A percentile compares a stretch with the other conserved stretches of the same genome.
Conservation (phyloP, 1,140 invertebrate species). For the Cotesia vestalis region DNA sequence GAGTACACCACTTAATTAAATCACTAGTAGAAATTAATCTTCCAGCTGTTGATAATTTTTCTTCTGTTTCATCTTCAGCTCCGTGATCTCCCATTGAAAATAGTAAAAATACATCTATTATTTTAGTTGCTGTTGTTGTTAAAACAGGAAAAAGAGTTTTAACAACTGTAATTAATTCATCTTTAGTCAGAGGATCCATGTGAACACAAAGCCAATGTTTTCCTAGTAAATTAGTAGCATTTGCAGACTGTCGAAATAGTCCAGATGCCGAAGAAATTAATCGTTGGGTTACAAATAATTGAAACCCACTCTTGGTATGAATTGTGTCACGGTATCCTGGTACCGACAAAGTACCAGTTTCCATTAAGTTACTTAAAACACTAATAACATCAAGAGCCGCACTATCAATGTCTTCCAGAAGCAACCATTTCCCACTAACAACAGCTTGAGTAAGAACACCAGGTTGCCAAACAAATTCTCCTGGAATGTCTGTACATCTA, state of each 20-base stretch:
- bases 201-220: constrained; percentile 86
- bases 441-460: constrained; percentile 92
- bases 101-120: constrained; percentile 86
- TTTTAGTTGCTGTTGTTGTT: constrained; percentile 76
- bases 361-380: constrained; percentile 84
- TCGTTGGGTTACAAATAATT: constrained; percentile 89
- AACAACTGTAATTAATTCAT: constrained; percentile 78
- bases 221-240: constrained; percentile 73
- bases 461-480: constrained; percentile 96
- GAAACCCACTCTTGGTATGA: constrained; percentile 82
- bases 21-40: constrained; percentile 84
- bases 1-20: constrained; percentile 90
- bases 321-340: constrained; percentile 87
- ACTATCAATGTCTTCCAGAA: constrained; percentile 96
- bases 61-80: constrained; percentile 43
- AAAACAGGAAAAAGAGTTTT: constrained; percentile 77
- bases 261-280: constrained; percentile 68
- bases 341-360: constrained; percentile 83
- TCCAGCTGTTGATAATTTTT: constrained; percentile 62
- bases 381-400: constrained; percentile 93
- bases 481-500: constrained; percentile 94
- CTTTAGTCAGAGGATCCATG: constrained; percentile 78
- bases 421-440: constrained; percentile 86
- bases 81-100: constrained; percentile 78
- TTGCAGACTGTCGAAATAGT: constrained; percentile 73